Evolutionary conservation across 1,140 invertebrate species (phyloP).

Genomic region (Ruditapes philippinarum): DNA sequence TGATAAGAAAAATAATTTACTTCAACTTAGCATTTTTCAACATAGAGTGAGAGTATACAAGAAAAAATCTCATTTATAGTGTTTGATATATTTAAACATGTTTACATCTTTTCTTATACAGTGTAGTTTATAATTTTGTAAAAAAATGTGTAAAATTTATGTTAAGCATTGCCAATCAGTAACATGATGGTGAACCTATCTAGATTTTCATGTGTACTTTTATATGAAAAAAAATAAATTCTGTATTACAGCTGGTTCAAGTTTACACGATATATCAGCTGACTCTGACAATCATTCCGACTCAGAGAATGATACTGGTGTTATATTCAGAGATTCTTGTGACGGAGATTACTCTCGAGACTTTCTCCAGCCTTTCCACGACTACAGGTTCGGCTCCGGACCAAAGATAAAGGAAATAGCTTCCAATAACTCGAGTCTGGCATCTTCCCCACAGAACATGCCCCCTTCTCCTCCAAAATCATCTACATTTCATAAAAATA

Average conservation of each 20-base stretch:
- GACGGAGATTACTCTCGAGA: neutral
- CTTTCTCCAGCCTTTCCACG: neutral
- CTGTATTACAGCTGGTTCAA: neutral
- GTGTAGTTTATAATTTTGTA: no score
- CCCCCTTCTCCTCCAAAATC: neutral
- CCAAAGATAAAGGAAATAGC: slow-evolving; percentile 43
- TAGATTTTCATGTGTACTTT: no score
- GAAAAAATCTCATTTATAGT: no score
- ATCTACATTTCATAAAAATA: neutral
- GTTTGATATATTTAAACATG: no score
- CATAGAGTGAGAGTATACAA: no score
- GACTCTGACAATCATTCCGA: neutral
- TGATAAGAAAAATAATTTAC: no score
- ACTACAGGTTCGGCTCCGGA: neutral
- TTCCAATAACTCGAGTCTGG: slow-evolving; percentile 51
- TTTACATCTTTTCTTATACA: no score
- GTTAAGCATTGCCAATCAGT: no score
- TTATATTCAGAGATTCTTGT: neutral
- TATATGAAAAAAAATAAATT: no score
- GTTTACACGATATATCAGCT: neutral
- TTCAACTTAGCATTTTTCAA: no score
- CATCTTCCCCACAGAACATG: slow-evolving; percentile 23
- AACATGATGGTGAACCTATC: no score
- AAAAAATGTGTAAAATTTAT: no score
- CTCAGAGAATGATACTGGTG: slow-evolving; percentile 8